Conservation (phyloP, 35 echinoderm and acorn worm genomes). For the Antedon bifida region DNA sequence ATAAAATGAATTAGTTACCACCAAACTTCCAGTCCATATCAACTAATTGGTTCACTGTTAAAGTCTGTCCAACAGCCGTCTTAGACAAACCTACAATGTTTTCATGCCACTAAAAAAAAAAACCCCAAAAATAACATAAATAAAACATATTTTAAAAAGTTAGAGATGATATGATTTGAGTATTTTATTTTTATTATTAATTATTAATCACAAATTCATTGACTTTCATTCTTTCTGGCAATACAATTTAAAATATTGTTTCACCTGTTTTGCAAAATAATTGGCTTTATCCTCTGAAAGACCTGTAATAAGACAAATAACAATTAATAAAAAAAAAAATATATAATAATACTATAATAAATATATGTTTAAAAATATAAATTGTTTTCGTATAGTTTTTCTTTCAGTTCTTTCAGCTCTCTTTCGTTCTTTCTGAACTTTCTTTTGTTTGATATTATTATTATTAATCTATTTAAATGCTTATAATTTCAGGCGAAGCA, state of each 20-base stretch:
- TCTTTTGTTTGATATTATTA: too few species aligned
- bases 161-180: too few species aligned
- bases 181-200: too few species aligned
- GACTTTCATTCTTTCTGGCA: too few species aligned
- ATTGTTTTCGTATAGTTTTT: too few species aligned
- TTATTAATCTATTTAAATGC: too few species aligned
- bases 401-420: too few species aligned
- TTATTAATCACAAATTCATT: too few species aligned
- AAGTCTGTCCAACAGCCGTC: conserved; percentile 74
- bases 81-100: conserved; percentile 68
- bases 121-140: not conserved
- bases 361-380: too few species aligned
- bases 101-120: conserved; percentile 55
- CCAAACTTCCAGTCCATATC: conserved; percentile 99
- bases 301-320: conserved; percentile 17
- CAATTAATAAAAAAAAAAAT: not conserved
- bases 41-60: conserved; percentile 79
- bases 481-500: too few species aligned
- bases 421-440: too few species aligned
- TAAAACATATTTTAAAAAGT: not conserved
- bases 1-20: conserved; percentile 29
- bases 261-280: conserved; percentile 46
- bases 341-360: too few species aligned
- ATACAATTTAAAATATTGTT: not conserved
- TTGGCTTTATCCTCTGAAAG: conserved; percentile 52